Percentiles rank a stretch among this genome's conserved stretches.
Conservation (phyloP, 2,888 invertebrate species). For the Heliconius aoede region DNA sequence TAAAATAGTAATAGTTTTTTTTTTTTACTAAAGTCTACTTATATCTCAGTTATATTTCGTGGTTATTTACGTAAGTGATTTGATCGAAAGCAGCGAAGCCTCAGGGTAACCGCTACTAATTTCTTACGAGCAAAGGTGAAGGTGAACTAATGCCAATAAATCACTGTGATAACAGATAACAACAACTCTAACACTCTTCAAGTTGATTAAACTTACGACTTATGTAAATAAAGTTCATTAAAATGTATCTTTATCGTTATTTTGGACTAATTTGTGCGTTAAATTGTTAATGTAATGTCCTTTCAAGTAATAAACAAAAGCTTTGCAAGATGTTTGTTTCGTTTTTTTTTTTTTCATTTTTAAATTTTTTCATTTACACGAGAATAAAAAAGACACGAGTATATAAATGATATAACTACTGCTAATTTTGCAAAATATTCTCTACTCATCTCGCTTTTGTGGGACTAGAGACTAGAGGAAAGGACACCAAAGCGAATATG, state of each 20-base stretch:
- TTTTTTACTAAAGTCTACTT: no score
- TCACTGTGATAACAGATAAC: slow-evolving; percentile 42
- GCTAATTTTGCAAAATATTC: no score
- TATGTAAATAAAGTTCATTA: slow-evolving; percentile 20
- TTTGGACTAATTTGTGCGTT: background rate
- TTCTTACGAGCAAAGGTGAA: slow-evolving; percentile 39
- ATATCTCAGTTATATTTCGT: no score
- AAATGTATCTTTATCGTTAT: slow-evolving; percentile 18
- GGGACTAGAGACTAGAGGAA: no score
- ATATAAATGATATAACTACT: no score
- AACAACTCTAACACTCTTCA: slow-evolving; percentile 25
- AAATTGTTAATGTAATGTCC: background rate
- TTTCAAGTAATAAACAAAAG: background rate
- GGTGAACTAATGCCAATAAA: slow-evolving; percentile 39
- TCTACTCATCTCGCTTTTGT: no score
- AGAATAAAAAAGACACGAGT: no score
- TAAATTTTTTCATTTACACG: background rate
- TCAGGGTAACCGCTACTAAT: slow-evolving; percentile 13
- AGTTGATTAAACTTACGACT: slow-evolving; percentile 30
- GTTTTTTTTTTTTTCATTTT: background rate
- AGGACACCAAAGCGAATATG: no score
- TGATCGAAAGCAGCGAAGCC: slow-evolving; percentile 14
- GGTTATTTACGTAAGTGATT: background rate
- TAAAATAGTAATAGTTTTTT: no score
- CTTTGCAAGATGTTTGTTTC: background rate